phyloP scores from a whole-genome alignment of 2,797 vertebrate species.

The Chelmon rostratus region DNA sequence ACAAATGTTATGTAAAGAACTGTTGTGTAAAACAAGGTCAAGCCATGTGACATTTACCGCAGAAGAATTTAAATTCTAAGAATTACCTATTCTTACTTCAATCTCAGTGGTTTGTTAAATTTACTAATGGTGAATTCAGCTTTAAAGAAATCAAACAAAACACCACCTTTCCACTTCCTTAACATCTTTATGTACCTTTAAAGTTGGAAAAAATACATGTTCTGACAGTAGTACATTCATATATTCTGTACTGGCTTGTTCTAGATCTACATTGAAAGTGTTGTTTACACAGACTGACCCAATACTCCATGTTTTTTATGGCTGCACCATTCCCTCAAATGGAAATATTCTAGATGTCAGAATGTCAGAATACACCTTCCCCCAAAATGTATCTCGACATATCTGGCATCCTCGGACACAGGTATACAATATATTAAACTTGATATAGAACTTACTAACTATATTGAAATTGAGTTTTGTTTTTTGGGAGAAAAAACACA shows the following conservation, averaged over 20 bases:
- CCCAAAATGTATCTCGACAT: background rate
- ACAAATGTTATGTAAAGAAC: background rate
- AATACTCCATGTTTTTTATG: background rate
- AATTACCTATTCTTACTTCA: background rate
- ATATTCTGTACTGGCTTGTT: background rate
- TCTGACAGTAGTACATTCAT: background rate
- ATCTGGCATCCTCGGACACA: background rate
- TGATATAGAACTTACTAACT: no score
- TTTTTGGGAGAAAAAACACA: background rate
- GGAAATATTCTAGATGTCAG: background rate
- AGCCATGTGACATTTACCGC: background rate
- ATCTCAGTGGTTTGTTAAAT: background rate
- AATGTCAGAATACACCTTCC: background rate
- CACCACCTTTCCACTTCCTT: background rate
- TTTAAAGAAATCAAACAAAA: background rate
- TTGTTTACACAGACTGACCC: background rate
- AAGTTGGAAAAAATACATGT: background rate
- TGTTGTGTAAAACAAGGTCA: background rate
- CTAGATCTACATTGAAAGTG: background rate
- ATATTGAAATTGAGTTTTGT: background rate
- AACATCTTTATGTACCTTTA: background rate
- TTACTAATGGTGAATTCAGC: background rate
- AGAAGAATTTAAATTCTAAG: background rate
- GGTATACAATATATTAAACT: background rate
- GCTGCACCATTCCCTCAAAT: background rate